A percentile compares a stretch with the other conserved stretches of the same genome.
Evolutionary conservation across 2,797 vertebrate genomes (phyloP).

Genomic region (Macrochelys suwanniensis): DNA sequence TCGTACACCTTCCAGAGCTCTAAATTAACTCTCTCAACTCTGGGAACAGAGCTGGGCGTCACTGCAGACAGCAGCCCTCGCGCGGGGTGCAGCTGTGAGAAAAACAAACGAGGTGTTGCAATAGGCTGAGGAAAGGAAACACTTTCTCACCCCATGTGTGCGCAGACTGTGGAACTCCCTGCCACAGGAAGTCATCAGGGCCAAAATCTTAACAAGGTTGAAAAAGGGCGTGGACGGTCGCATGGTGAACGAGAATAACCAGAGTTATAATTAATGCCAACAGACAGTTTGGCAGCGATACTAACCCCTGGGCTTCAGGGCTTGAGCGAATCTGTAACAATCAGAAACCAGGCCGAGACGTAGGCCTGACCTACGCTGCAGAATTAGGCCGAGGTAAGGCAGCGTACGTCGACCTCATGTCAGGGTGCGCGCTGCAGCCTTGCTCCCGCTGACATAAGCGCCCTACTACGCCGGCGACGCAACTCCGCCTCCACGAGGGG

Average conservation of each 20-base stretch:
- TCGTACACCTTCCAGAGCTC: background rate
- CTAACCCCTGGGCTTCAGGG: background rate
- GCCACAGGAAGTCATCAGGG: background rate
- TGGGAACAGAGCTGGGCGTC: background rate
- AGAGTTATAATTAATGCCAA: background rate
- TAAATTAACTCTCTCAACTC: background rate
- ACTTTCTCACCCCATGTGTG: background rate
- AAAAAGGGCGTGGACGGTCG: background rate
- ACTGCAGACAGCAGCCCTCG: background rate
- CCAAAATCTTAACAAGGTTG: background rate
- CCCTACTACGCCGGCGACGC: background rate
- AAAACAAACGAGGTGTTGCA: too few species aligned
- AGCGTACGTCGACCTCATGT: fast-evolving
- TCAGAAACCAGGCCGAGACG: fast-evolving
- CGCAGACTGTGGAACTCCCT: background rate
- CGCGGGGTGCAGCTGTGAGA: background rate
- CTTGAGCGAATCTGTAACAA: background rate
- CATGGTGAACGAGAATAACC: background rate
- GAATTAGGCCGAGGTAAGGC: background rate
- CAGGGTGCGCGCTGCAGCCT: background rate
- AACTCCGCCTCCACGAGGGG: background rate
- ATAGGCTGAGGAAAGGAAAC: background rate
- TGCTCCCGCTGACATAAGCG: background rate
- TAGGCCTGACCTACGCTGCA: background rate
- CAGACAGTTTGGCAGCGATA: background rate